Evolutionary conservation across 2,113 vertebrate species (phyloP).

Genomic region (Tautogolabrus adspersus): DNA sequence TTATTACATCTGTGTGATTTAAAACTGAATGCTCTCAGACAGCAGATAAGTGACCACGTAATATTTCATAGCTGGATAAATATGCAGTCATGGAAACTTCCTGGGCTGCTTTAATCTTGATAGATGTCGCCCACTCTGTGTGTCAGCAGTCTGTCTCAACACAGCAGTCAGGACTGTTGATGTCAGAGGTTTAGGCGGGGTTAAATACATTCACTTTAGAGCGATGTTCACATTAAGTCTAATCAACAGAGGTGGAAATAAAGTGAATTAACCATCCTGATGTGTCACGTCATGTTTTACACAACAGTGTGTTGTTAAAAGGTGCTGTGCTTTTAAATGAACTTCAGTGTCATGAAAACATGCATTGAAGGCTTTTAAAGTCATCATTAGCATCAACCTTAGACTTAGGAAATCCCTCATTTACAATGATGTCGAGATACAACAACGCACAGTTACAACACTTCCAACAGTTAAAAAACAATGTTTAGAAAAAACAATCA

Average conservation of each 20-base stretch:
- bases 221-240: slow-evolving; percentile 7
- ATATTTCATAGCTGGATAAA: slow-evolving; percentile 52
- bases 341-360: no score
- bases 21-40: slow-evolving; percentile 25
- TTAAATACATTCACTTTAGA: slow-evolving; percentile 41
- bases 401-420: no score
- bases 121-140: slow-evolving; percentile 35
- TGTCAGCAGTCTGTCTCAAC: slow-evolving; percentile 54
- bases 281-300: no score
- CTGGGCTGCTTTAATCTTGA: slow-evolving; percentile 48
- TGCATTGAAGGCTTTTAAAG: no score
- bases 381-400: no score
- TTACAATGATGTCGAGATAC: no score
- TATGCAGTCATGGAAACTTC: slow-evolving; percentile 69
- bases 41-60: background rate
- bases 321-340: no score
- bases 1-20: slow-evolving; percentile 47
- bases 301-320: no score
- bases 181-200: background rate
- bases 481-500: no score
- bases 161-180: slow-evolving; percentile 1
- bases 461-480: no score
- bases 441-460: no score
- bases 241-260: background rate
- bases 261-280: no score